Evolutionary conservation across 1,140 invertebrate species (phyloP).

Genomic region (Popillia japonica): DNA sequence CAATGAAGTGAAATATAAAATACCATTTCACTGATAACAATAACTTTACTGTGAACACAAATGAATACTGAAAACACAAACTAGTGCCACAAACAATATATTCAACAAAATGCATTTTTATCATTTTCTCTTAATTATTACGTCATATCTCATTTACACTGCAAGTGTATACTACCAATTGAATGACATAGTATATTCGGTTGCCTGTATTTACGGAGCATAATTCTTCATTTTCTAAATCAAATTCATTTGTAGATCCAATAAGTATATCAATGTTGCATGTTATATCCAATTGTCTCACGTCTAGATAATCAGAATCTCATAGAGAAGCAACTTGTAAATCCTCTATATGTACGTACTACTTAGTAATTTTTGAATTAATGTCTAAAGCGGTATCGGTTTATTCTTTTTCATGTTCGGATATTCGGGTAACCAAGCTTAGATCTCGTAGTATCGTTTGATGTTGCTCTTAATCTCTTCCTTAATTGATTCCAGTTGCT

Average conservation of each 20-base stretch:
- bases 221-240: background rate
- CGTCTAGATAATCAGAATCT: background rate
- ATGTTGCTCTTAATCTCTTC: slow-evolving; percentile 13
- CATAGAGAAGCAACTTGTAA: background rate
- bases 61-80: background rate
- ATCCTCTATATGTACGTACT: background rate
- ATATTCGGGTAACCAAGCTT: slow-evolving; percentile 37
- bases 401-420: slow-evolving; percentile 38
- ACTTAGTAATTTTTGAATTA: slow-evolving; percentile 18
- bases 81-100: slow-evolving; percentile 1
- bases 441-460: slow-evolving; percentile 27
- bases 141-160: background rate
- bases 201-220: background rate
- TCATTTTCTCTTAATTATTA: background rate
- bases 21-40: too few relatives aligned
- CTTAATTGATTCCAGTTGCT: background rate
- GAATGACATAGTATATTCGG: background rate
- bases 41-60: too few relatives aligned
- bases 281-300: background rate
- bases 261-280: background rate
- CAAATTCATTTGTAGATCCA: background rate
- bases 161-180: background rate
- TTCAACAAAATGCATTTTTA: background rate
- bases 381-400: slow-evolving; percentile 9
- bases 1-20: too few relatives aligned